Percentiles rank a stretch among this genome's conserved stretches.
Conservation (phyloP, 2,888 invertebrate genomes). For the Ectemnius continuus region DNA sequence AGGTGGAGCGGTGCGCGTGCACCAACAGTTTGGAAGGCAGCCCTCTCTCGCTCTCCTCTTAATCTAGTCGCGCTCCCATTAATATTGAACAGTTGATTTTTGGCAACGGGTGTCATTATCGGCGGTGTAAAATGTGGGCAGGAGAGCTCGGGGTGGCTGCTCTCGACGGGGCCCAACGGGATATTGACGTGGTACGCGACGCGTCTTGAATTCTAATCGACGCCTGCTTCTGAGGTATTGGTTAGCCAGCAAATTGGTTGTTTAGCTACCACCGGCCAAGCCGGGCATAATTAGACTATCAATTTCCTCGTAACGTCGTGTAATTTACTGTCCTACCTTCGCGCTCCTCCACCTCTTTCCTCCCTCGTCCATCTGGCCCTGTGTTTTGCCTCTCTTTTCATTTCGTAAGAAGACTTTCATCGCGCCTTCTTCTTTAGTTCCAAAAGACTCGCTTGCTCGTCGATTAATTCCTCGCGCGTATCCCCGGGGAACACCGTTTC, state of each 20-base stretch:
- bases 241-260: constrained; percentile 57
- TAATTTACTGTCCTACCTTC: constrained; percentile 47
- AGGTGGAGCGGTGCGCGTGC: constrained; percentile 24
- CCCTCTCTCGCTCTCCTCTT: constrained; percentile 41
- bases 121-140: constrained; percentile 54
- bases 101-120: constrained; percentile 68
- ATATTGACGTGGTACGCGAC: constrained; percentile 62
- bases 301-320: constrained; percentile 62
- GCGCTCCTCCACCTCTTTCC: neutral
- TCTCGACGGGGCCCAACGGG: constrained; percentile 39
- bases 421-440: neutral
- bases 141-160: neutral
- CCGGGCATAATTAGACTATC: constrained; percentile 60
- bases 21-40: constrained; percentile 10
- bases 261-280: constrained; percentile 51
- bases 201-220: constrained; percentile 65
- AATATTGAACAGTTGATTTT: constrained; percentile 71
- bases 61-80: constrained; percentile 67
- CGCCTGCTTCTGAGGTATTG: constrained; percentile 38
- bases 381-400: neutral
- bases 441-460: neutral
- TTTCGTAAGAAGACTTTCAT: too few relatives aligned
- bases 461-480: neutral
- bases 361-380: neutral
- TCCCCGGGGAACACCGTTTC: neutral